These are phyloP conservation scores for Iguana delicatissima DNA, from an alignment of 2,797 vertebrate genomes.

Conservation along the genomic window DNA sequence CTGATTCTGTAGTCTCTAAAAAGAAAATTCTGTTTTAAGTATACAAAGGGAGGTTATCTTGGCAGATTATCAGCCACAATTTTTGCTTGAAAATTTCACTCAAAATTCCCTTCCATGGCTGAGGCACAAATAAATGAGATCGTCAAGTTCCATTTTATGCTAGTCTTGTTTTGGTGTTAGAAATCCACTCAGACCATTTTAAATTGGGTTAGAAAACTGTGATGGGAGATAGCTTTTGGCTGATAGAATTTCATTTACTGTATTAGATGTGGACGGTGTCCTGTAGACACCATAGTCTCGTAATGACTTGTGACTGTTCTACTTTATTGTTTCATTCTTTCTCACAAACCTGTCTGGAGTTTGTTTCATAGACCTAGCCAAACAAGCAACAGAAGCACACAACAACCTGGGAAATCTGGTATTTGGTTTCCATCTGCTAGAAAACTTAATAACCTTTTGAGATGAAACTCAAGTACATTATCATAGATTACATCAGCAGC, in stretches of 20 bases:
- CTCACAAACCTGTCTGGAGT: slow-evolving; percentile 23
- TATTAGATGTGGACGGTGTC: background rate
- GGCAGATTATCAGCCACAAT: slow-evolving; percentile 40
- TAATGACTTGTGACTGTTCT: slow-evolving; percentile 25
- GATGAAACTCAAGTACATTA: background rate
- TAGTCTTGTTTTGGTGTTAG: background rate
- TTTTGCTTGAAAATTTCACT: slow-evolving; percentile 43
- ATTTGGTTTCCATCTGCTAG: slow-evolving; percentile 7
- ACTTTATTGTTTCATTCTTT: slow-evolving; percentile 38
- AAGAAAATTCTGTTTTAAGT: slow-evolving; percentile 18
- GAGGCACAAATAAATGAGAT: slow-evolving; percentile 47
- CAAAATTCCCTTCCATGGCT: slow-evolving; percentile 31
- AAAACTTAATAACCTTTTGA: background rate
- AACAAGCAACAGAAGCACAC: slow-evolving; percentile 16
- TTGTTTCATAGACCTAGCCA: slow-evolving; percentile 18
- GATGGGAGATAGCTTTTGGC: background rate
- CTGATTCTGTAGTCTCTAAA: slow-evolving; percentile 21
- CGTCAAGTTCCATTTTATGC: slow-evolving; percentile 47
- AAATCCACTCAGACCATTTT: slow-evolving; percentile 38
- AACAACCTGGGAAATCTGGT: background rate
- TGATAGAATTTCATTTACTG: slow-evolving; percentile 41
- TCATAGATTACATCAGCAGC: background rate
- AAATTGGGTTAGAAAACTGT: slow-evolving; percentile 25
- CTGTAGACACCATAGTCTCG: background rate
- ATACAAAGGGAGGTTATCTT: slow-evolving; percentile 34